Conservation (phyloP, 2,797 vertebrate genomes). For the Cyclura pinguis region DNA sequence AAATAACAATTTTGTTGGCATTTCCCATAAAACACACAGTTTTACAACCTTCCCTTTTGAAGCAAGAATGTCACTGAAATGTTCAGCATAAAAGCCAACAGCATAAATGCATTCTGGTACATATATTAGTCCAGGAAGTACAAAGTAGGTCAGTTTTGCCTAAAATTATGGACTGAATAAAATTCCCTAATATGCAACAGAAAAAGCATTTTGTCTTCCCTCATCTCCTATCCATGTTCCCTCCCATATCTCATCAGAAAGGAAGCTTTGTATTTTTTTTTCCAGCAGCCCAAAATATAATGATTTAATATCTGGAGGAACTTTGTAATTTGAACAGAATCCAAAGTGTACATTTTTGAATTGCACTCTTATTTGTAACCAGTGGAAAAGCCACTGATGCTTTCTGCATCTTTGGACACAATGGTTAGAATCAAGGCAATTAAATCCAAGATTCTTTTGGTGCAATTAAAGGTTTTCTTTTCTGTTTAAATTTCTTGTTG, state of each 20-base stretch:
- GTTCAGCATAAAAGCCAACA: too few species aligned
- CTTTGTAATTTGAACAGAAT: too few species aligned
- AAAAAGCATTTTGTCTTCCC: slow-evolving; percentile 16
- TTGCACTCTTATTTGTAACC: too few species aligned
- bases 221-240: background rate
- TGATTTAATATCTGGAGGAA: too few species aligned
- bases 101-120: background rate
- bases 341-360: too few species aligned
- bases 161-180: background rate
- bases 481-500: too few species aligned
- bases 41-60: background rate
- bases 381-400: too few species aligned
- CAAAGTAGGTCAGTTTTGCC: background rate
- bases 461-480: too few species aligned
- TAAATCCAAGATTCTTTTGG: too few species aligned
- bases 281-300: background rate
- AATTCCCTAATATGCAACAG: background rate
- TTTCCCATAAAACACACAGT: background rate
- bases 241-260: background rate
- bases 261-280: background rate
- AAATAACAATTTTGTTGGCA: background rate
- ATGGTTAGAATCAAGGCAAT: too few species aligned
- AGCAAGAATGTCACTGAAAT: too few species aligned
- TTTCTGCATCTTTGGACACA: too few species aligned
- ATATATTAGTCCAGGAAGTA: background rate